Conservation (phyloP, 2,888 invertebrate species). For the Cerceris ruficornis region DNA sequence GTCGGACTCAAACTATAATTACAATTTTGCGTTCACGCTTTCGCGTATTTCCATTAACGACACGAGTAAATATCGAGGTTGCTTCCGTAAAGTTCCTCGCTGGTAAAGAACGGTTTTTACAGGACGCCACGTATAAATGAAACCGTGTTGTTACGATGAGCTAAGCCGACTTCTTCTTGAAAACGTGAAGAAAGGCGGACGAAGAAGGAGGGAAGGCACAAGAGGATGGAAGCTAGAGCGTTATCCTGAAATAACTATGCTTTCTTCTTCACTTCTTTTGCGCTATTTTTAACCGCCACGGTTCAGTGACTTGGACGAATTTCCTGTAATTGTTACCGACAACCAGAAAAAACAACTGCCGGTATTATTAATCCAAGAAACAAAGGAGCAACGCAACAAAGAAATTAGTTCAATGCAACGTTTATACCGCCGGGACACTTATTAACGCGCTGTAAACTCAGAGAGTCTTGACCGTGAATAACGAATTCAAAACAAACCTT, state of each 20-base stretch:
- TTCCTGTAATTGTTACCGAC: neutral
- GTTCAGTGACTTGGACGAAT: constrained; percentile 50
- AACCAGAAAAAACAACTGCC: too few relatives aligned
- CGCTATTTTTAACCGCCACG: constrained; percentile 56
- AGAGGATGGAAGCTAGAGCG: constrained; percentile 4
- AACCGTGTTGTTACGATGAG: neutral
- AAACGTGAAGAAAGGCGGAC: too few relatives aligned
- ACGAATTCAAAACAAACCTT: too few relatives aligned
- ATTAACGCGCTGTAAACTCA: too few relatives aligned
- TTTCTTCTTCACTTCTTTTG: constrained; percentile 34
- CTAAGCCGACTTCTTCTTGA: neutral
- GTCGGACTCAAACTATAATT: neutral
- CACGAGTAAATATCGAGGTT: constrained; percentile 61
- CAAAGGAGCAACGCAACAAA: too few relatives aligned
- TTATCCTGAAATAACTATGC: constrained; percentile 16
- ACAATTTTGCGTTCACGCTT: constrained; percentile 62
- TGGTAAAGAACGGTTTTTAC: constrained; percentile 38
- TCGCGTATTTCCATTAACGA: constrained; percentile 63
- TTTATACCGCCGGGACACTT: too few relatives aligned
- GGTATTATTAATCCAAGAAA: too few relatives aligned
- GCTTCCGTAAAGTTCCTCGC: constrained; percentile 51
- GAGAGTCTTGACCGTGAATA: too few relatives aligned
- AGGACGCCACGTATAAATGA: neutral
- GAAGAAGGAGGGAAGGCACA: neutral
- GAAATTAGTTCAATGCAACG: too few relatives aligned